A percentile compares a stretch with the other conserved stretches of the same genome.
Conservation (phyloP, 2,888 invertebrate genomes). For the Drosophila niveifrons region DNA sequence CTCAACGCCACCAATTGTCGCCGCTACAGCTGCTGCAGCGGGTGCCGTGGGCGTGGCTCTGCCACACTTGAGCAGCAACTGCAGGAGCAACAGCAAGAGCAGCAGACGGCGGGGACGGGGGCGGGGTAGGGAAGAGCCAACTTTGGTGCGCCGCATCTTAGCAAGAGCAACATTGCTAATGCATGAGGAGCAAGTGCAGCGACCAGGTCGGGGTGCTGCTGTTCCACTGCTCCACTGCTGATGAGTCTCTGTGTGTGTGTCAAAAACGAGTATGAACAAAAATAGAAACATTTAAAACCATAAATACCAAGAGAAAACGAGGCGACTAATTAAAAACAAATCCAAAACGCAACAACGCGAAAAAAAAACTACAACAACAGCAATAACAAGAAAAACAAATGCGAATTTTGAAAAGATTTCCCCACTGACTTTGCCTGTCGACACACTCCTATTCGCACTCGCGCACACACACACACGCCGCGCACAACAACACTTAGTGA, state of each 20-base stretch:
- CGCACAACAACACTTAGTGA: constrained; percentile 12
- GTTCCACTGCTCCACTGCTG: constrained; percentile 7
- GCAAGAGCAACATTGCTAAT: constrained; percentile 72
- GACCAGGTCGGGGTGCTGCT: constrained; percentile 21
- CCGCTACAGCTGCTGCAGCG: constrained; percentile 31
- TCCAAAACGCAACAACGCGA: constrained; percentile 61
- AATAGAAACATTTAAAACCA: constrained; percentile 30
- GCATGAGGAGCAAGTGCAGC: constrained; percentile 40
- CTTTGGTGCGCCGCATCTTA: constrained; percentile 70
- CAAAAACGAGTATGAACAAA: constrained; percentile 22
- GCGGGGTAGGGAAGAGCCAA: constrained; percentile 54
- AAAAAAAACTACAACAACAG: constrained; percentile 6
- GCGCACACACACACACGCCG: constrained; percentile 9
- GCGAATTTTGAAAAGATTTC: constrained; percentile 44
- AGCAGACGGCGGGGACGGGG: constrained; percentile 41
- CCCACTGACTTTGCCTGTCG: constrained; percentile 45
- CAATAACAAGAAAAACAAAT: constrained; percentile 30
- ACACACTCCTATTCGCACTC: constrained; percentile 11
- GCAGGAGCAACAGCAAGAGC: constrained; percentile 47
- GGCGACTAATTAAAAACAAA: constrained; percentile 70
- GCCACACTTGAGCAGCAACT: constrained; percentile 42
- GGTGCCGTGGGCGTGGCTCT: constrained; percentile 53
- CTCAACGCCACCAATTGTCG: constrained; percentile 37
- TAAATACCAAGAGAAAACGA: constrained; percentile 48
- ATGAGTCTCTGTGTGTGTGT: constrained; percentile 29